Conservation (phyloP, 2,113 vertebrate genomes). For the Callithrix jacchus region DNA sequence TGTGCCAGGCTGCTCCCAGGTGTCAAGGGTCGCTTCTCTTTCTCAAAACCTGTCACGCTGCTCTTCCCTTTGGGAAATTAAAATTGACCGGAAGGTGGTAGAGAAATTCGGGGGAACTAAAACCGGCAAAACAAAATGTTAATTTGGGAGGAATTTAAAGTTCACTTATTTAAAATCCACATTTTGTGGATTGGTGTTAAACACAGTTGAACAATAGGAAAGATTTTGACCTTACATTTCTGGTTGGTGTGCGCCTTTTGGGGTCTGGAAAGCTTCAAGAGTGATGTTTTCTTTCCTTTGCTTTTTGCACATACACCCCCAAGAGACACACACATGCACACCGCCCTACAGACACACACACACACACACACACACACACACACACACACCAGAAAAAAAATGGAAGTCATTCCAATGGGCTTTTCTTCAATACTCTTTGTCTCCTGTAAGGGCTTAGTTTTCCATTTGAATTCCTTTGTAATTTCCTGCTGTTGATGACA, state of each 20-base stretch:
- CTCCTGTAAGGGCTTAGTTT: not conserved
- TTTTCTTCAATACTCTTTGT: not conserved
- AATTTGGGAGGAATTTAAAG: not conserved
- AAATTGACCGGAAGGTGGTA: not conserved
- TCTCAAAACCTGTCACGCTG: rapidly evolving
- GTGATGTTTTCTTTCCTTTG: not conserved
- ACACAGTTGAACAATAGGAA: not conserved
- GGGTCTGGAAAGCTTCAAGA: not conserved
- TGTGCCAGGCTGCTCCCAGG: not conserved
- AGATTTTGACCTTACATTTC: not conserved
- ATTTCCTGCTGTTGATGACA: not conserved
- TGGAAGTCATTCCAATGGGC: not conserved
- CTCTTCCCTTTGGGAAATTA: not conserved
- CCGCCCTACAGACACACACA: too few species aligned
- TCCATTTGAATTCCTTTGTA: not conserved
- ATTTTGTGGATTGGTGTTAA: not conserved
- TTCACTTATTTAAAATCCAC: too few species aligned
- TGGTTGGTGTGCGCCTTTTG: rapidly evolving
- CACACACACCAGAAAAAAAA: not conserved
- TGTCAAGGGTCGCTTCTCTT: not conserved
- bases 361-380: too few species aligned
- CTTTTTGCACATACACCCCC: not conserved
- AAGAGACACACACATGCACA: not conserved
- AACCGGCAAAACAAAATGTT: not conserved
- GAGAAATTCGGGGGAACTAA: not conserved